phyloP scores from a whole-genome alignment of 2,888 invertebrate species.

The Euproctis similis region DNA sequence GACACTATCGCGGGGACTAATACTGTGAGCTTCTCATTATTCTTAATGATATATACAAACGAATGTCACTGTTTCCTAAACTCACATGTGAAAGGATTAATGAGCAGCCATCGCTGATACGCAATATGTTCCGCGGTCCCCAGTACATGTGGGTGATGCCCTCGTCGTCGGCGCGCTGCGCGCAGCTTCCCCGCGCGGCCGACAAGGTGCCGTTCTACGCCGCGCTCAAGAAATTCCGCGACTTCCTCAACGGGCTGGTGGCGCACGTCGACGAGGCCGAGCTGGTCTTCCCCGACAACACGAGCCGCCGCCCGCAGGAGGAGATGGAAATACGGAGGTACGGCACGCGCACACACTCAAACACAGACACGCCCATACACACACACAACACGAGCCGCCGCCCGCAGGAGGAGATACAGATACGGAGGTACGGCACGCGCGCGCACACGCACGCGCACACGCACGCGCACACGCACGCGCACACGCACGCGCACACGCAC shows the following conservation, averaged over 20 bases:
- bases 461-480: too few relatives aligned
- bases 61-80: too few relatives aligned
- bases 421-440: conserved; percentile 46
- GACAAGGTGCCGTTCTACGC: conserved; percentile 99
- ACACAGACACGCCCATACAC: too few relatives aligned
- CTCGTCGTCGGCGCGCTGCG: conserved; percentile 97
- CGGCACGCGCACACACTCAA: not conserved
- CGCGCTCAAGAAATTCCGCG: conserved; percentile 95
- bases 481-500: too few relatives aligned
- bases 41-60: too few relatives aligned
- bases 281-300: conserved; percentile 84
- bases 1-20: conserved; percentile 94
- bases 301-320: conserved; percentile 65
- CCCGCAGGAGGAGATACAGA: conserved; percentile 73
- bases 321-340: conserved; percentile 73
- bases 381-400: conserved; percentile 65
- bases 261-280: conserved; percentile 90
- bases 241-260: conserved; percentile 92
- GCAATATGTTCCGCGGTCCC: conserved; percentile 26
- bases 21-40: conserved; percentile 91
- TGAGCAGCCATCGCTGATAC: not conserved
- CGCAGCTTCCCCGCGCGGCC: conserved; percentile 96
- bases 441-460: too few relatives aligned
- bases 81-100: too few relatives aligned
- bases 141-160: conserved; percentile 99